A percentile compares a stretch with the other conserved stretches of the same genome.
These are phyloP conservation scores for Boloria selene DNA, from an alignment of 2,888 invertebrate species.

Conservation along the genomic window DNA sequence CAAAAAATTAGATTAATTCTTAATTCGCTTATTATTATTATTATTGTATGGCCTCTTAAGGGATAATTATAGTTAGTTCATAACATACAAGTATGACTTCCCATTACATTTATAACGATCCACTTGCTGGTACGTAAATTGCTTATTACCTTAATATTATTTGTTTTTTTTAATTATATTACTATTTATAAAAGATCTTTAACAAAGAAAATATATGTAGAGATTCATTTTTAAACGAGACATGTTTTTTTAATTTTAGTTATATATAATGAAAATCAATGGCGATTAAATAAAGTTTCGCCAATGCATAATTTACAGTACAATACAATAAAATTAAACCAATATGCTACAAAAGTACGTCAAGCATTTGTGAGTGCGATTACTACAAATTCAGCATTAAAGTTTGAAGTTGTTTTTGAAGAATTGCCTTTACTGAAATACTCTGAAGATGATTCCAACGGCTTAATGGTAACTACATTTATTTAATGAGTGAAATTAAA, in stretches of 20 bases:
- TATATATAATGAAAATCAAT: conserved; percentile 69
- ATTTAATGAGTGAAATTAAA: neutral
- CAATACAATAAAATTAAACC: conserved; percentile 63
- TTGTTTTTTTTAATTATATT: neutral
- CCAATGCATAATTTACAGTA: conserved; percentile 67
- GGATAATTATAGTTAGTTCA: no score
- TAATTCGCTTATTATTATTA: no score
- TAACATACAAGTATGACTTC: conserved; percentile 29
- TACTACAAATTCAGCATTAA: conserved; percentile 51
- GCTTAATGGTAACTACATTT: conserved; percentile 55
- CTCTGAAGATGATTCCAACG: conserved; percentile 65
- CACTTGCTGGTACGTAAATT: conserved; percentile 45
- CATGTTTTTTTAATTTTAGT: conserved; percentile 48
- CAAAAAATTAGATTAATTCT: no score
- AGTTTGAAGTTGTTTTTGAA: conserved; percentile 62
- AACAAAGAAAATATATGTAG: no score
- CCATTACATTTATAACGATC: conserved; percentile 43
- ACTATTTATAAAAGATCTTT: no score
- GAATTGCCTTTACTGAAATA: conserved; percentile 63
- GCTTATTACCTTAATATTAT: neutral
- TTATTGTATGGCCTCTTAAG: no score
- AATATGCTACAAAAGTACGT: conserved; percentile 69
- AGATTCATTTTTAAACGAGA: no score
- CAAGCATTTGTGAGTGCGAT: conserved; percentile 61
- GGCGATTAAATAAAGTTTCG: conserved; percentile 67